phyloP scores from a whole-genome alignment of 2,888 invertebrate genomes.

The Rhyacophila evoluta region DNA sequence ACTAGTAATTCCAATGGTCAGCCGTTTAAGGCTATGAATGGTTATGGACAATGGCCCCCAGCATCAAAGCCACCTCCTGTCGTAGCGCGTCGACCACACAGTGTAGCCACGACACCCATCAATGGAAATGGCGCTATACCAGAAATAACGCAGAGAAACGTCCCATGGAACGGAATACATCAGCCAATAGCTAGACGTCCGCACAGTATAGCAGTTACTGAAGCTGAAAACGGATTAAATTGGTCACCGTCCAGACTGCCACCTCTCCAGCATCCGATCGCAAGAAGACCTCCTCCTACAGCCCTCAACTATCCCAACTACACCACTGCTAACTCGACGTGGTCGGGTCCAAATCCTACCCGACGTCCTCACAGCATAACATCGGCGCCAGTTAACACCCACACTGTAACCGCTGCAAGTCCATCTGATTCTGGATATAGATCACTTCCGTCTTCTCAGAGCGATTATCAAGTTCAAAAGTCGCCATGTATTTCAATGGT shows the following conservation, averaged over 20 bases:
- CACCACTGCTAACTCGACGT: slow-evolving; percentile 59
- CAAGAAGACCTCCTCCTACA: slow-evolving; percentile 68
- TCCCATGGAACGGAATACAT: slow-evolving; percentile 59
- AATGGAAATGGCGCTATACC: slow-evolving; percentile 47
- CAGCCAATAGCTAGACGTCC: slow-evolving; percentile 53
- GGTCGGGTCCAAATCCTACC: slow-evolving; percentile 57
- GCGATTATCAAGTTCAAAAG: slow-evolving; percentile 73
- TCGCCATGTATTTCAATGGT: slow-evolving; percentile 71
- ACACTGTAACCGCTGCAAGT: slow-evolving; percentile 60
- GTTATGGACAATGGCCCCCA: slow-evolving; percentile 54
- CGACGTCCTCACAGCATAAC: slow-evolving; percentile 62
- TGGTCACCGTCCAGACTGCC: slow-evolving; percentile 57
- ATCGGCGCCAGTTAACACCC: slow-evolving; percentile 57
- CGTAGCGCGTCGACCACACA: slow-evolving; percentile 55
- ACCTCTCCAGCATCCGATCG: slow-evolving; percentile 70
- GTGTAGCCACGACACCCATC: slow-evolving; percentile 55
- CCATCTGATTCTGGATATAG: slow-evolving; percentile 68
- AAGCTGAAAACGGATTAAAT: slow-evolving; percentile 41
- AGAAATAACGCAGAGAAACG: slow-evolving; percentile 56
- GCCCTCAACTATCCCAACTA: slow-evolving; percentile 59
- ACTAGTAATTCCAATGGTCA: slow-evolving; percentile 42
- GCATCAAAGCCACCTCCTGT: slow-evolving; percentile 43
- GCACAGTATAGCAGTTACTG: slow-evolving; percentile 54
- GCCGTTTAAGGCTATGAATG: slow-evolving; percentile 55
- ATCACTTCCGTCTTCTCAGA: slow-evolving; percentile 72